Evolutionary conservation across 2,888 invertebrate species (phyloP), one percentile per base, ranked within the genome.

Genomic region (Pycnomerus fuliginosus): DNA sequence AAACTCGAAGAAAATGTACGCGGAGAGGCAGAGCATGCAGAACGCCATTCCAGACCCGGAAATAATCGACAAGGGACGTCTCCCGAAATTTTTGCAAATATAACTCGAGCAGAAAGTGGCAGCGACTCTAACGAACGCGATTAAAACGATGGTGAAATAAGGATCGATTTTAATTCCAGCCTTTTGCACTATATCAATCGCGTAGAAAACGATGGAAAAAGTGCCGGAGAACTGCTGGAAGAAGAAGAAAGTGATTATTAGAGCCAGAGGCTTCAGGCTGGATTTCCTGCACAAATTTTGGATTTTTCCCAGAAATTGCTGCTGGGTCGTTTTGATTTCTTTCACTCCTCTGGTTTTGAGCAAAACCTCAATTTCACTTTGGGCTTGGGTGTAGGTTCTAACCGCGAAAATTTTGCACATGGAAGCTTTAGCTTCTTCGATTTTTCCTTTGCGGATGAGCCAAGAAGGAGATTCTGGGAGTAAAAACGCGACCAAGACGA

Each of bases 141-240:
- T 78, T 13, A 77, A 57, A 14, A 79, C 74, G 0, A 78, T 75
- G 0, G 74, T 72, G 1, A 75, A 29, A 48, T 78, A 75, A 0
- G 74, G 68, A 53, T 78, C 74, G 1, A 76, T 60, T 3, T 52
- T 63, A 0, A 78, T 64, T 0, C 76, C 76, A 0, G 77, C 75
- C 27, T 71, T 71, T 16, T 62, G 50, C 1, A 74, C 74, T 0
- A 80, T 74, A 48, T 76, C 71, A 0, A 79, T 74, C 5, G 79
- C 78, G 53, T 80, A 80, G 49, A 78, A 78, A 4, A 80, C 73
- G 1, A 80, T 67, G 0, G 77, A 75, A 48, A 78, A 80, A 2
- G 75, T 70, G 0, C 80, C 80, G 2, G 77, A 72, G 48, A 79
- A 75, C 59, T 80, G 80, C 58, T 80, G 80, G 55, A 80, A 79